Evolutionary conservation across 2,113 vertebrate species (phyloP).

Genomic region (Ceyx melanurus): DNA sequence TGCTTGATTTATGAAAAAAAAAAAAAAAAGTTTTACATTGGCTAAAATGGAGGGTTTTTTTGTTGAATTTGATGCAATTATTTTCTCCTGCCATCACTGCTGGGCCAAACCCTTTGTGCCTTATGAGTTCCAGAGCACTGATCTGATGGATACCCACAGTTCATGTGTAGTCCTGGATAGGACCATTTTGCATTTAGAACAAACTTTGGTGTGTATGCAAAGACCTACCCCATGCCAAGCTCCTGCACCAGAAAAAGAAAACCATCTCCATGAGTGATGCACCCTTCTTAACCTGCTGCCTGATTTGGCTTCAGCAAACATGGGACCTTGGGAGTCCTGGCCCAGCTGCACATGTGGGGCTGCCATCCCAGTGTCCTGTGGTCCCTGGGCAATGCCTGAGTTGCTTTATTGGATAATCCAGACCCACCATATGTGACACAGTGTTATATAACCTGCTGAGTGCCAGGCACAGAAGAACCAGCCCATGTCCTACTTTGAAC

Average conservation of each 20-base stretch:
- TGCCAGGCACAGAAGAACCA: background rate
- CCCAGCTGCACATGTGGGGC: background rate
- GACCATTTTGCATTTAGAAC: background rate
- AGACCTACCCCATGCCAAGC: background rate
- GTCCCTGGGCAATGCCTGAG: background rate
- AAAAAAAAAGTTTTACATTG: background rate
- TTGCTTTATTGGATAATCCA: background rate
- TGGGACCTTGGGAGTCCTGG: background rate
- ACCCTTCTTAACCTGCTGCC: background rate
- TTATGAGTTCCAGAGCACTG: fast-evolving
- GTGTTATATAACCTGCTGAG: background rate
- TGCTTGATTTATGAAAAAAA: background rate
- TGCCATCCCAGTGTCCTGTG: background rate
- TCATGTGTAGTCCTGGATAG: background rate
- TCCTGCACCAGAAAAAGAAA: background rate
- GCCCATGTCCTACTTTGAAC: background rate
- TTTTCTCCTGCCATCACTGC: background rate
- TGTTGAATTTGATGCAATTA: background rate
- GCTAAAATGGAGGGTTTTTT: background rate
- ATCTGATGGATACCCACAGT: background rate
- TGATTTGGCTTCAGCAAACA: background rate
- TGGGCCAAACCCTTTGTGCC: background rate
- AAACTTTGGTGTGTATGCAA: background rate
- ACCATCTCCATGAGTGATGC: fast-evolving
- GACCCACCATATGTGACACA: background rate